Base-by-base conservation (phyloP, 2,888 invertebrate species). In the Chrysopilus asiliformis region DNA sequence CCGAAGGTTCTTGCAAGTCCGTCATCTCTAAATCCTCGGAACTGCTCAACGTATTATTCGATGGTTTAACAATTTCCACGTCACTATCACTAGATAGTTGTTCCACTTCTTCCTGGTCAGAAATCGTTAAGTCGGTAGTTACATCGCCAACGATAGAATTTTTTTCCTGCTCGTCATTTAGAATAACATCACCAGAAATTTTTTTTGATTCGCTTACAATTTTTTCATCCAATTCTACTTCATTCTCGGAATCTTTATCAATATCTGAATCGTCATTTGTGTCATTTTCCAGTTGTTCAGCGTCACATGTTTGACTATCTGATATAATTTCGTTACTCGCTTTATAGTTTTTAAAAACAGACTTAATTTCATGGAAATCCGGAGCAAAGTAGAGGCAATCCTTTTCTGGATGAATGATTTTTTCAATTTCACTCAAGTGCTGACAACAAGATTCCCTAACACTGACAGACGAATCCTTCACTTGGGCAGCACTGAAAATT, bases 331-430 rank as follows among this genome's bases (percentile, higher is more conserved):
- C 2, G 24, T 4, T 20, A 16, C 12, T 3, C 6, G n/a, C n/a
- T 35, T 36, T 16, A 32, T 49, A 48, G 18, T 19, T 32, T 39
- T 34, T 36, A 5, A 46, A 16, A 18, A 49, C 44, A 31, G 49
- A 51, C 13, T 47, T 48, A 6, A 55, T 46, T 19, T 50, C 47
- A 6, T 46, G 43, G 6, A 45, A 26, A 34, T 54, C 50, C 2
- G 46, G 40, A 4, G 52, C 49, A 32, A 52, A 57, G 19, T 51
- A 38, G 7, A 57, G 41, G 13, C 45, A 42, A 18, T 54, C 53
- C 34, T 55, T 57, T 43, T 53, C 49, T 2, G 55, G 55, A 45
- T 57, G 57, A 31, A 54, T 34, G 4, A 52, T 36, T 36, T 51
- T 53, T 38, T 56, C 56, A 4, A 55, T 32, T 20, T 40, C 44